Evolutionary conservation across 2,113 vertebrate genomes (phyloP).

Genomic region (Engystomops pustulosus): DNA sequence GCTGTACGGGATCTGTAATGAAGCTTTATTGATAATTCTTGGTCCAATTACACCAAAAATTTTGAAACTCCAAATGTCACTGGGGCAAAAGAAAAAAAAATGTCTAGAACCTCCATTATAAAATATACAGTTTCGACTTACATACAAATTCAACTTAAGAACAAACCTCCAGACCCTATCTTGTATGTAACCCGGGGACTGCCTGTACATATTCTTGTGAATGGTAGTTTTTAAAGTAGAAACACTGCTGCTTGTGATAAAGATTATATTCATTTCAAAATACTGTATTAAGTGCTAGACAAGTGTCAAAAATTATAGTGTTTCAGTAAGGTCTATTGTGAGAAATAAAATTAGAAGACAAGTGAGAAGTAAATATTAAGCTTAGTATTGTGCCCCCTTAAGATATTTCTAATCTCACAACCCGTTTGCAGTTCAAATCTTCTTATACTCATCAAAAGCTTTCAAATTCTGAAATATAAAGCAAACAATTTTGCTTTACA

Average conservation of each 20-base stretch:
- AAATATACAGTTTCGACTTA: no score
- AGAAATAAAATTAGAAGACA: background rate
- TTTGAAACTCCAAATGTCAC: no score
- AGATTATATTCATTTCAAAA: background rate
- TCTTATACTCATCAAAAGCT: background rate
- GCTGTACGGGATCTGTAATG: no score
- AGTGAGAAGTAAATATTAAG: constrained; percentile 2
- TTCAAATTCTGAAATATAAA: background rate
- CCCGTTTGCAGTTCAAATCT: background rate
- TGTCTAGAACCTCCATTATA: no score
- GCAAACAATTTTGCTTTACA: background rate
- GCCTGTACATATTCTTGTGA: no score
- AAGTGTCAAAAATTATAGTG: background rate
- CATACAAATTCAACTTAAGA: no score
- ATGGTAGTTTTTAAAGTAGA: background rate
- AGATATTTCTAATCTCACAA: background rate
- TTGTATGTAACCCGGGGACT: no score
- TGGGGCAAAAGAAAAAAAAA: no score
- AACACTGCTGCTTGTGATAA: background rate
- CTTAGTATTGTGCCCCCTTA: background rate
- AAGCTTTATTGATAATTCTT: no score
- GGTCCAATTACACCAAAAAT: no score
- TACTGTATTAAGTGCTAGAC: background rate
- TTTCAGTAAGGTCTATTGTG: background rate
- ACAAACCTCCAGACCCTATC: no score